These are phyloP conservation scores for Tortrix viridana DNA, from an alignment of 2,888 invertebrate species.

Conservation along the genomic window DNA sequence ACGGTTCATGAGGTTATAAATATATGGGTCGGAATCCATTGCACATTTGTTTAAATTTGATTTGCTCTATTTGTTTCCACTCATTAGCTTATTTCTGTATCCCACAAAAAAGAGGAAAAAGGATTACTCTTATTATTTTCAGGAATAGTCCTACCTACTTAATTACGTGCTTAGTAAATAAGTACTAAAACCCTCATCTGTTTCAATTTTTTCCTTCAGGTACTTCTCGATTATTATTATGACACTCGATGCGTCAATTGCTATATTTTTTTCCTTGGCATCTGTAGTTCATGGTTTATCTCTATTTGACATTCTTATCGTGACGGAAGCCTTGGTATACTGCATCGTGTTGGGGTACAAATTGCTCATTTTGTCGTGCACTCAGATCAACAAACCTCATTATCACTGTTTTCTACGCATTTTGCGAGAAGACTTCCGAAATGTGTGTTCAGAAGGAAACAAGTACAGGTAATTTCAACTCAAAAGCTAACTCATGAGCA, in stretches of 20 bases:
- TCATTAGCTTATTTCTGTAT: too few relatives aligned
- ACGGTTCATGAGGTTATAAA: too few relatives aligned
- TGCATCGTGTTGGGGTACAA: constrained; percentile 54
- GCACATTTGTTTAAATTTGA: too few relatives aligned
- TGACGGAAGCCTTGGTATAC: constrained; percentile 60
- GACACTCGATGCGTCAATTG: constrained; percentile 38
- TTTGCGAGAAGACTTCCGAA: constrained; percentile 58
- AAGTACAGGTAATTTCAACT: constrained; percentile 52
- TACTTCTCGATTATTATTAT: constrained; percentile 41
- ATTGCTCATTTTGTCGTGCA: constrained; percentile 52
- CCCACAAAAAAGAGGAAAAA: too few relatives aligned
- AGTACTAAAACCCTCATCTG: constrained; percentile 38
- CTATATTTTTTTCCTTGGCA: constrained; percentile 36
- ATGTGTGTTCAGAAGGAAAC: constrained; percentile 52
- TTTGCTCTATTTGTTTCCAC: too few relatives aligned
- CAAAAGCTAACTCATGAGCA: too few relatives aligned
- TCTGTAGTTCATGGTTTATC: constrained; percentile 48
- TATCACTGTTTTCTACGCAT: constrained; percentile 52
- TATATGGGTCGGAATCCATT: too few relatives aligned
- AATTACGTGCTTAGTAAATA: neutral
- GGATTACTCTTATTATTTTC: too few relatives aligned
- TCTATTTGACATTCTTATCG: constrained; percentile 47
- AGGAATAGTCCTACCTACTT: too few relatives aligned
- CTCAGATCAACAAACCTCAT: constrained; percentile 49
- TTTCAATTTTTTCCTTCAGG: constrained; percentile 46